Conservation (phyloP, 2,113 vertebrate genomes). For the Saccopteryx bilineata region DNA sequence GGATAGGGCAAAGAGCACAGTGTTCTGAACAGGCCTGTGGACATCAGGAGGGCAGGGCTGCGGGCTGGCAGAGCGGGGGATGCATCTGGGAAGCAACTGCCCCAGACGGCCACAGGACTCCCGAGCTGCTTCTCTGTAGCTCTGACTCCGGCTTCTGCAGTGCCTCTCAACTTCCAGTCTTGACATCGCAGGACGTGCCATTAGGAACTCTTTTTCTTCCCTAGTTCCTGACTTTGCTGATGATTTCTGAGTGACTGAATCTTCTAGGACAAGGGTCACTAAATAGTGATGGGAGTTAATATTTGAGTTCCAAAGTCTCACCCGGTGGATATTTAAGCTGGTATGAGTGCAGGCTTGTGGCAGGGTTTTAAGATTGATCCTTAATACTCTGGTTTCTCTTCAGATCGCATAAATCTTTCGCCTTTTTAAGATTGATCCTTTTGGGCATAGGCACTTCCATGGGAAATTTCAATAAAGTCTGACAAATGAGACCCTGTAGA, state of each 20-base stretch:
- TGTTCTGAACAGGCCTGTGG: background rate
- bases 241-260: background rate
- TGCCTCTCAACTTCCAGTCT: background rate
- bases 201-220: background rate
- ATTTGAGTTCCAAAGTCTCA: background rate
- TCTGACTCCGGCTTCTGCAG: background rate
- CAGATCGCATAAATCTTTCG: no score
- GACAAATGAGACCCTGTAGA: background rate
- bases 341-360: background rate
- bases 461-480: conserved; percentile 5
- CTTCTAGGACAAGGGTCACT: background rate
- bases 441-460: background rate
- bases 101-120: background rate
- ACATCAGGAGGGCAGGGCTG: background rate
- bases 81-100: background rate
- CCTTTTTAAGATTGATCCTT: no score
- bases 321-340: background rate
- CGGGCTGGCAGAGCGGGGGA: background rate
- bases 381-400: no score
- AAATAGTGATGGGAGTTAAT: background rate
- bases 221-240: background rate
- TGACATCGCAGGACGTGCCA: background rate
- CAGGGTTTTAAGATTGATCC: background rate
- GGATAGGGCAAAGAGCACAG: background rate
- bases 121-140: background rate